Evolutionary conservation across 2,888 invertebrate species (phyloP), one percentile per base, ranked within the genome.

Genomic region (Frankliniella fusca): DNA sequence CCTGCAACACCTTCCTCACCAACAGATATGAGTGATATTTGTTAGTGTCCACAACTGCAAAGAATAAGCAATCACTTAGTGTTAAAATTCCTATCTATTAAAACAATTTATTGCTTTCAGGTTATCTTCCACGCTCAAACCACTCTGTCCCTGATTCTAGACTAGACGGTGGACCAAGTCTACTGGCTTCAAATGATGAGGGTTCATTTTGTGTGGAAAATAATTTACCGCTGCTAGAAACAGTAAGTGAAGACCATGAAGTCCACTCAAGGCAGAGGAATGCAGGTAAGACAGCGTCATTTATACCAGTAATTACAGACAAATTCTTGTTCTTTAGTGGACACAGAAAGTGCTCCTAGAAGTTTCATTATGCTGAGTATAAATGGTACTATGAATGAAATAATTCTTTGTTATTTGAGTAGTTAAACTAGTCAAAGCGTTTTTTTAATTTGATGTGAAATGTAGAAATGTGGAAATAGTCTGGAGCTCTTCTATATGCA

Each of bases 1-100:
- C 95, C 95, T 83, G 95, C 95, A 50, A 95, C 95, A 27, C 95
- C 95, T 23, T 95, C 95, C 84, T 95, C 95, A 82, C 95, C 95
- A 38, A 91, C 94, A 89, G 93, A 93, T 82, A 91, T 76, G 70
- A 27, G 92, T 49, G 93, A 93, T 86, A 90, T 93, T 87, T 92
- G 92, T 92, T 89, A 87, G 86, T 86, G 83, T 49, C 76, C 49
- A 81, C 80, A 82, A 27, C 50, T 38, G 28, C 3, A n/a, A 50
- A 38, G 15, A 50, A 83, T 61, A 38, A 38, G 38, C 38, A 2
- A 38, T 38, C 38, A 38, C 1, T 81, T n/a, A n/a, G 10, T 0
- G 5, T n/a, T 28, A 81, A 9, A 80, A 76, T 49, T 70, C 81
- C 48, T 80, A 70, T 61, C 82, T 79, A 80, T 49, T 54, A 82